phyloP scores from a whole-genome alignment of 2,888 invertebrate genomes.

The Lypha dubia region DNA sequence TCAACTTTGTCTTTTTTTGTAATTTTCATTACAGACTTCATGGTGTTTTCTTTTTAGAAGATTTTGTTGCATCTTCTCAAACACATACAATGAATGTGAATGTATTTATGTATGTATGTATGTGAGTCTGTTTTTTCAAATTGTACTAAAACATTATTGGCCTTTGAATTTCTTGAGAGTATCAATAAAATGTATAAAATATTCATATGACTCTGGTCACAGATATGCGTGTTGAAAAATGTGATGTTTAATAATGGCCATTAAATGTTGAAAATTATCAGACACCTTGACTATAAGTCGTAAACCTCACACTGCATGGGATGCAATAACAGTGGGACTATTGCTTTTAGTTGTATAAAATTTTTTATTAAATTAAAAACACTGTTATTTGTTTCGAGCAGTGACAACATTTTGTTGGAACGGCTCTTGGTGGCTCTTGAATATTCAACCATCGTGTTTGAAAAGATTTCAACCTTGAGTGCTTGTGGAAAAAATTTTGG shows the following conservation, averaged over 20 bases:
- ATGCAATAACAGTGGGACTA: slow-evolving; percentile 62
- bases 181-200: slow-evolving; percentile 66
- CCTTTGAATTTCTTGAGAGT: slow-evolving; percentile 58
- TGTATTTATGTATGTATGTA: not conserved
- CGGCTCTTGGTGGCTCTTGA: too few species aligned
- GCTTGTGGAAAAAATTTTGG: too few species aligned
- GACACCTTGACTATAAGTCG: slow-evolving; percentile 77
- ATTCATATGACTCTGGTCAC: slow-evolving; percentile 63
- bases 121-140: slow-evolving; percentile 1
- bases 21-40: slow-evolving; percentile 49
- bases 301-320: slow-evolving; percentile 80
- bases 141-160: slow-evolving; percentile 17
- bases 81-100: too few species aligned
- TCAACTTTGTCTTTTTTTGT: slow-evolving; percentile 49
- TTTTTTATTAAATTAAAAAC: not conserved
- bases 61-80: not conserved
- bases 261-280: slow-evolving; percentile 82
- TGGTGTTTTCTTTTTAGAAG: slow-evolving; percentile 49
- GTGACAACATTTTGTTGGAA: too few species aligned
- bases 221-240: slow-evolving; percentile 81
- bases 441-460: too few species aligned
- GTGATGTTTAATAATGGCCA: slow-evolving; percentile 82
- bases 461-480: too few species aligned
- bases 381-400: too few species aligned
- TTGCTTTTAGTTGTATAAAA: not conserved